Evolutionary conservation across 2,888 invertebrate genomes (phyloP).

Genomic region (Seira sanloemensis): DNA sequence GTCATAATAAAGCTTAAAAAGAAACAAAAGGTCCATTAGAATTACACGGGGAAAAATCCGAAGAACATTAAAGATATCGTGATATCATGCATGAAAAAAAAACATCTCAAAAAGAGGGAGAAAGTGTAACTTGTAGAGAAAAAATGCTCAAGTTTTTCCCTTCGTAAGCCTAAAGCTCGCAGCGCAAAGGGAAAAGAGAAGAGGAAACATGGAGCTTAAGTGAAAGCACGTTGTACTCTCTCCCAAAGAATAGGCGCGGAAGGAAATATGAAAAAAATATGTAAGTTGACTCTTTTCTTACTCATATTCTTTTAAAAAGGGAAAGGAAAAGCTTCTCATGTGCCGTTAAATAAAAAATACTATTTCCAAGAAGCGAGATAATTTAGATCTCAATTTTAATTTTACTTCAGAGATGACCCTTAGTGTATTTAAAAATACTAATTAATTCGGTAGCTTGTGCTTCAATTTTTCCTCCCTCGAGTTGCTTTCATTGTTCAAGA

Average conservation of each 20-base stretch:
- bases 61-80: constrained; percentile 14
- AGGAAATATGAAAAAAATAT: not conserved
- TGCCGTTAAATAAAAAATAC: too few species aligned
- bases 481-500: too few species aligned
- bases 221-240: not conserved
- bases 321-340: too few species aligned
- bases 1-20: constrained; percentile 1
- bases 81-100: constrained; percentile 9
- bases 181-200: not conserved
- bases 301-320: too few species aligned
- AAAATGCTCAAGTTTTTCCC: not conserved
- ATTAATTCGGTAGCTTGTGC: too few species aligned
- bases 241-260: not conserved
- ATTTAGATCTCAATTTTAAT: too few species aligned
- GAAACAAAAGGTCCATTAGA: constrained; percentile 8
- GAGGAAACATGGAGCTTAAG: constrained; percentile 8
- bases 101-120: not conserved
- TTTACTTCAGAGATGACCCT: too few species aligned
- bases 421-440: too few species aligned
- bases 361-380: too few species aligned
- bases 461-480: too few species aligned
- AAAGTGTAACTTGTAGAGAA: too few species aligned
- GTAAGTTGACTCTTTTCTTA: constrained; percentile 12
- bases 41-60: not conserved
- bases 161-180: not conserved